These are phyloP conservation scores for Hormiphora californensis DNA, from an alignment of 37 sponge, comb jelly and placozoan genomes.

Conservation along the genomic window DNA sequence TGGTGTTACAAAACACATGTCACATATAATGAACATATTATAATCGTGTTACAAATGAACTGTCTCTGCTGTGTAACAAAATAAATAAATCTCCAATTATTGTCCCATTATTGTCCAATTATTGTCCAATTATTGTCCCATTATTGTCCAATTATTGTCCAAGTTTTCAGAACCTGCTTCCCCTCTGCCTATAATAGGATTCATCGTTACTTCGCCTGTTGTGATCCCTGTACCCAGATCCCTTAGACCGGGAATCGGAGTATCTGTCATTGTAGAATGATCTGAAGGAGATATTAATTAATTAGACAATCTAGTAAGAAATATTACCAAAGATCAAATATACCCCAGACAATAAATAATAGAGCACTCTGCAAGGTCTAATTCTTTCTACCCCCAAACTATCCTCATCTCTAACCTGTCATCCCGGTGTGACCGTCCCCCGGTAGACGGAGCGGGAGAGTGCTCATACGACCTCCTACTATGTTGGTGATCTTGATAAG, in stretches of 20 bases:
- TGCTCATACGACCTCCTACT: background rate
- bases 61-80: too few species aligned
- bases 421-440: too few species aligned
- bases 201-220: background rate
- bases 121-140: background rate
- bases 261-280: constrained; percentile 37
- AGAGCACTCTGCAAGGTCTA: too few species aligned
- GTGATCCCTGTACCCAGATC: background rate
- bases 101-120: too few species aligned
- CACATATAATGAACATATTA: too few species aligned
- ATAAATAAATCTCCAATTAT: too few species aligned
- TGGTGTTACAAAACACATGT: too few species aligned
- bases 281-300: too few species aligned
- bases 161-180: background rate
- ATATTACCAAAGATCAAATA: background rate
- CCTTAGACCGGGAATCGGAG: background rate
- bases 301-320: too few species aligned
- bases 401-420: too few species aligned
- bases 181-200: constrained; percentile 1
- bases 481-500: background rate
- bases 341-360: background rate
- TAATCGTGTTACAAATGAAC: too few species aligned
- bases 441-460: background rate
- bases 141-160: background rate
- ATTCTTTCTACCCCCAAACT: too few species aligned